A percentile compares a stretch with the other conserved stretches of the same genome.
phyloP scores from a whole-genome alignment of 1,140 invertebrate genomes.

The Sweltsa coloradensis region DNA sequence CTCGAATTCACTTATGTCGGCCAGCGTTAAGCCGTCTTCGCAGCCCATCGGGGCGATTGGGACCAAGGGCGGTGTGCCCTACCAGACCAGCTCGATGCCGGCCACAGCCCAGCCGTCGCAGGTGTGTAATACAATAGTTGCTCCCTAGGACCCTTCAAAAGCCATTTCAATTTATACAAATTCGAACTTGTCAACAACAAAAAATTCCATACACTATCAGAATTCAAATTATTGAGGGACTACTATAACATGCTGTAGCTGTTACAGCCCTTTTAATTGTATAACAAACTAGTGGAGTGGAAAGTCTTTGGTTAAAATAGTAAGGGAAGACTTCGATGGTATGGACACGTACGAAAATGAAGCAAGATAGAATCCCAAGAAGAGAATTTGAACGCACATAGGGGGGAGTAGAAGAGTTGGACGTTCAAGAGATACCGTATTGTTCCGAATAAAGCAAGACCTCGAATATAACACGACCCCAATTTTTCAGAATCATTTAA shows the following conservation, averaged over 20 bases:
- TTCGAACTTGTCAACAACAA: background rate
- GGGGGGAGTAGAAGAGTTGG: too few species aligned
- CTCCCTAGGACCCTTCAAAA: background rate
- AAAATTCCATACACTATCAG: background rate
- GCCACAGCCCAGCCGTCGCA: constrained; percentile 38
- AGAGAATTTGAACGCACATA: too few species aligned
- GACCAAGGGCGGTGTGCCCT: constrained; percentile 35
- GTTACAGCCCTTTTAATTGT: background rate
- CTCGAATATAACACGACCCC: too few species aligned
- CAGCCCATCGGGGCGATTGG: constrained; percentile 76
- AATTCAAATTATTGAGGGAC: background rate
- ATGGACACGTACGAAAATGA: too few species aligned
- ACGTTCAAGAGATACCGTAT: too few species aligned
- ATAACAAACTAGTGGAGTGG: background rate
- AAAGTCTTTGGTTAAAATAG: too few species aligned
- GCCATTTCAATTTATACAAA: background rate
- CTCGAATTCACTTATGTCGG: constrained; percentile 79
- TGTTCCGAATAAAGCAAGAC: too few species aligned
- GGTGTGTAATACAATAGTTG: constrained; percentile 19
- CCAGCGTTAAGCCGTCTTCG: constrained; percentile 70
- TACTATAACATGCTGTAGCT: background rate
- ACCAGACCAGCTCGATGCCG: constrained; percentile 25
- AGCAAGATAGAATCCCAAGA: too few species aligned
- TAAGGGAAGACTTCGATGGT: too few species aligned
- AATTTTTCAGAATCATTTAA: too few species aligned